These are phyloP conservation scores for Pempheris klunzingeri DNA, from an alignment of 2,797 vertebrate genomes.

Conservation along the genomic window DNA sequence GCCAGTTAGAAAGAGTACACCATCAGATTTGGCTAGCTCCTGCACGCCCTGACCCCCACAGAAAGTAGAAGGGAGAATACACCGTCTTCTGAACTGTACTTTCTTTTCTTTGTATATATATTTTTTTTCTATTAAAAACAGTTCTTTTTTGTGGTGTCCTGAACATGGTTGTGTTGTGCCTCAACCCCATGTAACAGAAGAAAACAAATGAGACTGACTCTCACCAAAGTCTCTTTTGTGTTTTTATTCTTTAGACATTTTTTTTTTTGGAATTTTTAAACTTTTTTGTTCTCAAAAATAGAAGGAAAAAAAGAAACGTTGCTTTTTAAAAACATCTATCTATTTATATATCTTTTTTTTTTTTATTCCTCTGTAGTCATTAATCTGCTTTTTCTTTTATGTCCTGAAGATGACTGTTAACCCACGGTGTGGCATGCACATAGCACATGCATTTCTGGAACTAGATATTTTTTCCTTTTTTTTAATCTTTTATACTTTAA, in stretches of 20 bases:
- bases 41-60: conserved; percentile 78
- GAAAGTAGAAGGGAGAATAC: conserved; percentile 72
- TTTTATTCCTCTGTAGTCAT: conserved; percentile 83
- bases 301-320: conserved; percentile 86
- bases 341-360: conserved; percentile 84
- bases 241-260: conserved; percentile 74
- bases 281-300: conserved; percentile 89
- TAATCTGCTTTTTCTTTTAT: conserved; percentile 85
- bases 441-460: conserved; percentile 91
- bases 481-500: conserved; percentile 81
- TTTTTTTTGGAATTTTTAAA: conserved; percentile 66
- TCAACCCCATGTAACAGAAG: conserved; percentile 82
- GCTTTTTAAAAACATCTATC: conserved; percentile 88
- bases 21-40: conserved; percentile 73
- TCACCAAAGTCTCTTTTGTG: conserved; percentile 77
- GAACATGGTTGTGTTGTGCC: conserved; percentile 87
- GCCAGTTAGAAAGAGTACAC: conserved; percentile 73
- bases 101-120: conserved; percentile 66
- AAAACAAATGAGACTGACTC: conserved; percentile 74
- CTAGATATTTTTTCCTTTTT: conserved; percentile 83
- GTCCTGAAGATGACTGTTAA: conserved; percentile 90
- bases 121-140: conserved; percentile 78
- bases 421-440: conserved; percentile 90
- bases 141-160: conserved; percentile 80
- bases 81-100: conserved; percentile 75